Evolutionary conservation across 2,888 invertebrate genomes (phyloP).

Genomic region (Mactromeris polynyma): DNA sequence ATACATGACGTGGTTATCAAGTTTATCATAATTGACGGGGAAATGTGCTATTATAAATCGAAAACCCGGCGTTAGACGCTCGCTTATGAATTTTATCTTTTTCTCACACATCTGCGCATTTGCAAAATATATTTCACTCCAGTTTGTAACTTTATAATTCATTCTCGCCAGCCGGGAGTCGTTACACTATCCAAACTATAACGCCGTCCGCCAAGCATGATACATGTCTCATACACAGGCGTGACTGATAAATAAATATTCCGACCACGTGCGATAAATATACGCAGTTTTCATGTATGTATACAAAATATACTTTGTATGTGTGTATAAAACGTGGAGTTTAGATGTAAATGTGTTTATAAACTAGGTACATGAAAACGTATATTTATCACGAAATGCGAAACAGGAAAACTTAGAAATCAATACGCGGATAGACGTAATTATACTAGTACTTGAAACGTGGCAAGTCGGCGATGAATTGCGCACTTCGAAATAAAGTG

Average conservation of each 20-base stretch:
- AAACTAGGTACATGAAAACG: background rate
- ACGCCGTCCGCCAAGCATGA: slow-evolving; percentile 32
- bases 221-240: slow-evolving; percentile 22
- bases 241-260: slow-evolving; percentile 44
- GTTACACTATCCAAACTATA: slow-evolving; percentile 10
- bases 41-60: slow-evolving; percentile 45
- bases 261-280: slow-evolving; percentile 33
- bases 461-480: slow-evolving; percentile 28
- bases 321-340: background rate
- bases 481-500: slow-evolving; percentile 17
- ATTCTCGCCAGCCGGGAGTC: slow-evolving; percentile 6
- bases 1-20: slow-evolving; percentile 53
- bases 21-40: slow-evolving; percentile 40
- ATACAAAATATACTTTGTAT: background rate
- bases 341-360: background rate
- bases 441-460: slow-evolving; percentile 31
- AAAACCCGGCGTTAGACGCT: slow-evolving; percentile 11
- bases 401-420: background rate
- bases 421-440: background rate
- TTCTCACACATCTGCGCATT: slow-evolving; percentile 38
- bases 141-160: background rate
- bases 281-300: slow-evolving; percentile 9
- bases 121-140: slow-evolving; percentile 4
- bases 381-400: background rate
- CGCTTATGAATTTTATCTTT: slow-evolving; percentile 7